These are phyloP conservation scores for Trinectes maculatus DNA, from an alignment of 2,113 vertebrate genomes.

Conservation along the genomic window DNA sequence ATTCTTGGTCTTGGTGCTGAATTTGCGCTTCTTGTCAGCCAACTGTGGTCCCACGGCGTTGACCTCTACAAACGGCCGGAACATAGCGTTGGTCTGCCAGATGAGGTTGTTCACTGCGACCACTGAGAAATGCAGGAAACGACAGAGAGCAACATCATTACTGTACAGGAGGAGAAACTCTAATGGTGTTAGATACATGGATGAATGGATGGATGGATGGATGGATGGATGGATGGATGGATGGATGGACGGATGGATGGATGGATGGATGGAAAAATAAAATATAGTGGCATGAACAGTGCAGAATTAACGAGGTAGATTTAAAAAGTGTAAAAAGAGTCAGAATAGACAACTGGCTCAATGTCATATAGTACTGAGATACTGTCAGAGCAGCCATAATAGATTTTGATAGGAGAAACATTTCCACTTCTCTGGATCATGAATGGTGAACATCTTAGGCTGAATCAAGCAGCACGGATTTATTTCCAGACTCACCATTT, in stretches of 20 bases:
- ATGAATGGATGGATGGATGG: no score
- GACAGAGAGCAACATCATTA: not conserved
- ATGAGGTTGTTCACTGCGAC: conserved; percentile 90
- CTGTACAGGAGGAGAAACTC: no score
- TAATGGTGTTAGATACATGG: no score
- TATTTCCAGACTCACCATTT: conserved; percentile 4
- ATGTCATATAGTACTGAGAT: conserved; percentile 24
- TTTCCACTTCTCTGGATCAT: conserved; percentile 21
- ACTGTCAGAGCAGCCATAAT: conserved; percentile 6
- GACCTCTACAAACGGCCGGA: conserved; percentile 97
- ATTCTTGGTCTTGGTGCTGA: conserved; percentile 98
- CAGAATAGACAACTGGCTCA: not conserved
- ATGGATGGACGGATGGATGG: no score
- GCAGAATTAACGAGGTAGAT: no score
- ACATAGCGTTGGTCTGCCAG: conserved; percentile 97
- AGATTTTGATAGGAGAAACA: conserved; percentile 8
- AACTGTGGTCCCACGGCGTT: conserved; percentile 92
- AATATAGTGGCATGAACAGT: not conserved
- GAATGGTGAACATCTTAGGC: conserved; percentile 8
- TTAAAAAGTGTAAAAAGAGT: no score
- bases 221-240: no score
- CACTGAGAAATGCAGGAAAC: conserved; percentile 78
- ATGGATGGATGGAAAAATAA: not conserved
- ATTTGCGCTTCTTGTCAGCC: conserved; percentile 94
- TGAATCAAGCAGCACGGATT: conserved; percentile 12